Conservation (phyloP, 2,113 vertebrate genomes). For the Pygoscelis adeliae region DNA sequence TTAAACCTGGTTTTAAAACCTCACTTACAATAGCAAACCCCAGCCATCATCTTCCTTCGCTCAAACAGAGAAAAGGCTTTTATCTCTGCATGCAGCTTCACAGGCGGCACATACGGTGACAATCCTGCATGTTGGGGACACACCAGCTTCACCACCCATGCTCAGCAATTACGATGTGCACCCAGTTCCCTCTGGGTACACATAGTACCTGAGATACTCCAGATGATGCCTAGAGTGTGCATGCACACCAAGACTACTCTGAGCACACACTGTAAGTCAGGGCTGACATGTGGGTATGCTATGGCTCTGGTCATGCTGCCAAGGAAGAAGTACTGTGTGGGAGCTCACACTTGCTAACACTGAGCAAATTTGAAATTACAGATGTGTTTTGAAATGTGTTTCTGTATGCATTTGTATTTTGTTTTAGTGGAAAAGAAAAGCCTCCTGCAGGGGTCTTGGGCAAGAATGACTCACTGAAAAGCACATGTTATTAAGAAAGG, state of each 20-base stretch:
- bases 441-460: too few relatives aligned
- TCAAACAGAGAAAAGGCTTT: not conserved
- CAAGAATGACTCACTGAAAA: not conserved
- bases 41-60: not conserved
- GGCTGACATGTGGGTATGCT: not conserved
- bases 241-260: not conserved
- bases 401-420: not conserved
- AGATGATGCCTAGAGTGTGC: not conserved
- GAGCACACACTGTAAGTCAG: not conserved
- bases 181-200: not conserved
- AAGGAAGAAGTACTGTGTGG: not conserved
- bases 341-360: not conserved
- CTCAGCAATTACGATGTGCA: too few relatives aligned
- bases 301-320: not conserved
- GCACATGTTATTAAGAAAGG: not conserved
- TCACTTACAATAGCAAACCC: not conserved
- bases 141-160: not conserved
- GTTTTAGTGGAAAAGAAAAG: not conserved
- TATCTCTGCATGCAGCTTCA: not conserved
- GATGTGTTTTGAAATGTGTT: not conserved
- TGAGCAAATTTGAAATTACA: not conserved
- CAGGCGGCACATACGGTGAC: fast-evolving
- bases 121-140: not conserved
- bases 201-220: not conserved
- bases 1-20: not conserved